Evolutionary conservation across 2,113 vertebrate genomes (phyloP).

Genomic region (Sylvilagus bachmani): DNA sequence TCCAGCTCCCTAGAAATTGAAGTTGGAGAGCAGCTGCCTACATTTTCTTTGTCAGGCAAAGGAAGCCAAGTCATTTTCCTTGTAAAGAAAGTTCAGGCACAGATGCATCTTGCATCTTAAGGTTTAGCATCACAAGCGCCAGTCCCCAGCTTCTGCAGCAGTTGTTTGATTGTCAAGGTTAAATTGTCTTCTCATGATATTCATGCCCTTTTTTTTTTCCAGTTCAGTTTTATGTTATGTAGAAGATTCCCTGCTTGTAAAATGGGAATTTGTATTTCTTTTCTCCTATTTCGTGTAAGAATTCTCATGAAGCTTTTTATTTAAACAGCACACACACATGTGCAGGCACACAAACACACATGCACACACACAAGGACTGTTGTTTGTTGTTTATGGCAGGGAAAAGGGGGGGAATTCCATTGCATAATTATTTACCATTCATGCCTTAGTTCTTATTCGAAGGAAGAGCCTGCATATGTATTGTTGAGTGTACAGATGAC

Average conservation of each 20-base stretch:
- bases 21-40: slow-evolving; percentile 44
- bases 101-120: background rate
- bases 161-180: slow-evolving; percentile 65
- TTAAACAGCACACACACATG: slow-evolving; percentile 65
- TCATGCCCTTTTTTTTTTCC: slow-evolving; percentile 57
- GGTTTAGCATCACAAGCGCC: background rate
- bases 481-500: background rate
- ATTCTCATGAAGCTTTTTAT: slow-evolving; percentile 66
- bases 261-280: slow-evolving; percentile 76
- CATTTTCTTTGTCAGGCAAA: slow-evolving; percentile 64
- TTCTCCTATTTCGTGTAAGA: slow-evolving; percentile 63
- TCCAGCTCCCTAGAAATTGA: slow-evolving; percentile 23
- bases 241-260: slow-evolving; percentile 59
- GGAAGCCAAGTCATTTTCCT: slow-evolving; percentile 47
- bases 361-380: background rate
- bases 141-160: slow-evolving; percentile 55
- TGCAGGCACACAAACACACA: background rate
- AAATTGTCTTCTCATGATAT: slow-evolving; percentile 71
- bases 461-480: slow-evolving; percentile 57
- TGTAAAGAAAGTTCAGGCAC: slow-evolving; percentile 78
- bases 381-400: background rate
- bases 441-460: background rate
- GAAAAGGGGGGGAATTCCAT: background rate
- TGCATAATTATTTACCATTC: slow-evolving; percentile 22
- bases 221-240: slow-evolving; percentile 69